Evolutionary conservation across 2,888 invertebrate genomes (phyloP), one percentile per base, ranked within the genome.

Genomic region (Omphaloscelis lunosa): DNA sequence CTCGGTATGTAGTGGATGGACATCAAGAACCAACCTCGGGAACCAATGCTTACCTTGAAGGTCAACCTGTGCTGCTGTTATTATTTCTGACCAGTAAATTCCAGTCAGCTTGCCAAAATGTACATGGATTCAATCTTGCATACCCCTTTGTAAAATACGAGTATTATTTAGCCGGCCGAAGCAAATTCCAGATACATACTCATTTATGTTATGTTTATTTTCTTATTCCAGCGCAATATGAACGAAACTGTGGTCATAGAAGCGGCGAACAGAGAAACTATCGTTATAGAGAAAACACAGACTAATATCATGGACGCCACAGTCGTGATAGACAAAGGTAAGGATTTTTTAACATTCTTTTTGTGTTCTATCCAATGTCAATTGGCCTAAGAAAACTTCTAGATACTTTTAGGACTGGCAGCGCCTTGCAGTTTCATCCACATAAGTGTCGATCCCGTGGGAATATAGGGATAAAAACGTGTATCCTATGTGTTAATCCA

Each of bases 261-360:
- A 20, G 86, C 86, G 2, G 67, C 74, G 6, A 82, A 85, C 56
- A 84, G 91, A 8, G 92, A 92, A 4, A 94, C 93, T 0, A 86
- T 93, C 8, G 89, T 93, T 0, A 39, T 93, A 61, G 93, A 93
- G 2, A 93, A 93, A 65, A 86, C 87, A 2, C 86, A 87, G 17
- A 82, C 86, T 9, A 58, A 70, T 0, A 85, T 93, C 3, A 93
- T 95, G 93, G 92, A 96, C 34, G 89, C 92, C 2, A 96, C 96
- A 0, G 94, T 96, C 1, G 93, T 96, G 0, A 84, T 96, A 0
- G 93, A 95, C 0, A 95, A 93, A 92, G 93, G 96, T 95, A 90
- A 78, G 59, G 8, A 12, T 58, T 72, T 53, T 15, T 27, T 39
- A 7, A 23, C 0, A 17, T 17, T 41, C 0, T 41, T n/a, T 65